Evolutionary conservation across 2,797 vertebrate genomes (phyloP), one percentile per base, ranked within the genome.

Genomic region (Girardinus metallicus): DNA sequence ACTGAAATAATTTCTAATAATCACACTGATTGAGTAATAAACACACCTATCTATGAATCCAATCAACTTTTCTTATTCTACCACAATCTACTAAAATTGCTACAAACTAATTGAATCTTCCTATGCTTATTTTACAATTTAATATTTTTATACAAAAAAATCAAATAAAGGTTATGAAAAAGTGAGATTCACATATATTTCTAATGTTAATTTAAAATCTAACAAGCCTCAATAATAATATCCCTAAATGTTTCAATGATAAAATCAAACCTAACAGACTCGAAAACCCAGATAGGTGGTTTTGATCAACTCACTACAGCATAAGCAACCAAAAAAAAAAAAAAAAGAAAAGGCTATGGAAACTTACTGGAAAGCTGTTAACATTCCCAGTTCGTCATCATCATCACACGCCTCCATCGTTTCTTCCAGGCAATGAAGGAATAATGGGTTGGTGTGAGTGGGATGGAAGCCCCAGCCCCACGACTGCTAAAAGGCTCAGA

Each of bases 281-380:
- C 34, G 41, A 49, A 46, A 21, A n/a, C 31, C 70, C 21, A 34
- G n/a, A 23, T 16, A 16, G 34, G 18, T 16, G 43, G 21, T 1
- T 36, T 29, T 66, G 29, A 68, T 75, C 74, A 82, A 21, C 34
- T 13, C 34, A 75, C 66, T 74, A 46, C 26, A 57, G 34, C 9
- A 70, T 73, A 8, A 16, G 5, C 13, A 5, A 34, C 44, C 29
- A 36, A 57, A 47, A 34, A 18, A 62, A 73, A 34, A 23, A 29
- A 55, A 10, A 1, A 57, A 41, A 75, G 5, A 57, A 18, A 23
- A 29, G 64, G 71, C 78, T 12, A 36, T 9, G n/a, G 18, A 39
- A 95, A 96, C 96, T 97, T 93, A 98, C 96, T 97, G 96, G 91
- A 96, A 96, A 91, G 96, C 90, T 0, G 94, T 95, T 87, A 96